Evolutionary conservation across 1,140 invertebrate species (phyloP).

Genomic region (Brachionus calyciflorus): DNA sequence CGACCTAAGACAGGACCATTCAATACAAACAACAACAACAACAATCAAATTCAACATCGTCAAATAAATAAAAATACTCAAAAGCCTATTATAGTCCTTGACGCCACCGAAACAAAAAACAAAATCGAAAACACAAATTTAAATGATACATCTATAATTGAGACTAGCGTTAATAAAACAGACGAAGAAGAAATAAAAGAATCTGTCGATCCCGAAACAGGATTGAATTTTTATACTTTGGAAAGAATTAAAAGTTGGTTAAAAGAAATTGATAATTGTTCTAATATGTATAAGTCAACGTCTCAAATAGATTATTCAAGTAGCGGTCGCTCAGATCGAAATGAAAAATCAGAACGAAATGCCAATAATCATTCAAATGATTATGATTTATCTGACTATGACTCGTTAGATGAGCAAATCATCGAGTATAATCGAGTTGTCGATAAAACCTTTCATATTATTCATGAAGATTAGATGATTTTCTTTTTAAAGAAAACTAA

Average conservation of each 20-base stretch:
- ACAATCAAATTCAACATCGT: background rate
- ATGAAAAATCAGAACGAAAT: background rate
- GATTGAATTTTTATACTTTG: background rate
- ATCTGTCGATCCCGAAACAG: background rate
- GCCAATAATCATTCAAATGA: background rate
- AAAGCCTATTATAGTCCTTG: too few relatives aligned
- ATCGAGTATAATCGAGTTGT: constrained; percentile 46
- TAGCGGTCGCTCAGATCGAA: background rate
- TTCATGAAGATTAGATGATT: constrained; percentile 22
- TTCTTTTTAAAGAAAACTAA: too few relatives aligned
- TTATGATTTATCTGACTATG: constrained; percentile 21
- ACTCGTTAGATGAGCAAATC: constrained; percentile 42
- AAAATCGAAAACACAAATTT: background rate
- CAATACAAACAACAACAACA: background rate
- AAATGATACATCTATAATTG: background rate
- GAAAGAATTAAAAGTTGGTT: background rate
- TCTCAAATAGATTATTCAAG: background rate
- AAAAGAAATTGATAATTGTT: constrained; percentile 33
- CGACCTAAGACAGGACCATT: constrained; percentile 3
- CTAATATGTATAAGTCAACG: background rate
- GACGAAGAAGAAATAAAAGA: background rate
- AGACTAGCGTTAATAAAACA: background rate
- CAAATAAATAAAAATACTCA: background rate
- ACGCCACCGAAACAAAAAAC: too few relatives aligned
- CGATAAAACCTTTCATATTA: constrained; percentile 39